A percentile compares a stretch with the other conserved stretches of the same genome.
Conservation (phyloP, 2,888 invertebrate species). For the Apeira syringaria region DNA sequence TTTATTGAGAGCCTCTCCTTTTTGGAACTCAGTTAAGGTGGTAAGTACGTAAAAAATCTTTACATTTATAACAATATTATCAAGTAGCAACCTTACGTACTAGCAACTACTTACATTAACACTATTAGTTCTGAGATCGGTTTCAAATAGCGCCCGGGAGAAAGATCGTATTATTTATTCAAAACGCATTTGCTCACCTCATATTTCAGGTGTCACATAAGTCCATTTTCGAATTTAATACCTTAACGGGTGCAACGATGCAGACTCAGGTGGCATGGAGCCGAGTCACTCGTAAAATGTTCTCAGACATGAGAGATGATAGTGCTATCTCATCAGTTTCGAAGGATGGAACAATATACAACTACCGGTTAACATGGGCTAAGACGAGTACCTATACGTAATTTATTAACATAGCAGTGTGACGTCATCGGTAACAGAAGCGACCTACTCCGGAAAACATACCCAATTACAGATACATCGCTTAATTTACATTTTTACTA, state of each 20-base stretch:
- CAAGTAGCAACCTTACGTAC: too few species aligned
- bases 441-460: neutral
- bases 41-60: too few species aligned
- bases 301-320: neutral
- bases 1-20: too few species aligned
- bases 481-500: slow-evolving; percentile 12
- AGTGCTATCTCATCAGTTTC: slow-evolving; percentile 2
- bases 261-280: slow-evolving; percentile 13
- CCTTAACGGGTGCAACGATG: slow-evolving; percentile 17
- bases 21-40: neutral
- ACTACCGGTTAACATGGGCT: too few species aligned
- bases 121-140: slow-evolving; percentile 2
- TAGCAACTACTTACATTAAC: too few species aligned
- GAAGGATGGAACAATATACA: too few species aligned
- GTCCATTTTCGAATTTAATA: slow-evolving; percentile 18
- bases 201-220: slow-evolving; percentile 19
- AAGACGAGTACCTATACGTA: too few species aligned
- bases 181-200: slow-evolving; percentile 19
- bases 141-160: slow-evolving; percentile 11
- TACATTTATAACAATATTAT: too few species aligned
- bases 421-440: too few species aligned
- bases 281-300: slow-evolving; percentile 13
- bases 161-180: slow-evolving; percentile 19
- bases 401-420: too few species aligned
- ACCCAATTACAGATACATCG: slow-evolving; percentile 13